Base-by-base conservation (phyloP, 23 tunicate species). In the Oikopleura vanhoeffeni region DNA sequence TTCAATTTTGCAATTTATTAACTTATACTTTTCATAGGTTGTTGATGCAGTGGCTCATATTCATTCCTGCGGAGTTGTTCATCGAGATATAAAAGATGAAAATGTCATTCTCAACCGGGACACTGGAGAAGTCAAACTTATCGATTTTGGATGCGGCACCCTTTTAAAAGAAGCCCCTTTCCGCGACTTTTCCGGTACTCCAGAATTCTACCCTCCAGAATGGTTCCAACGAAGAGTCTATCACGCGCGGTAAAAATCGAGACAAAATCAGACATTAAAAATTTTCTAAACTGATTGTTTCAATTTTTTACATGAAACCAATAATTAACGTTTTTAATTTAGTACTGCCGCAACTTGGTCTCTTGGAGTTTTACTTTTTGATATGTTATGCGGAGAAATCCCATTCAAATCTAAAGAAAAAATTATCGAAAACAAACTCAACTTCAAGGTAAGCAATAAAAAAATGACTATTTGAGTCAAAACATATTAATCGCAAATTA, bases 141-240 rank as follows among this genome's bases (percentile, higher is more conserved):
- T 91, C 41, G 97, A 91, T 76, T 91, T 91, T 67, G 97, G 97
- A 4, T 91, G 97, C 42, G 97, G 97, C 27, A 91, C 97, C 30
- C 57, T 88, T 32, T 79, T 91, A 8, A 88, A 88, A 84, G 97
- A 91, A 35, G 41, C 75, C 35, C 41, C 83, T 28, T 91, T 88
- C 86, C 87, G 76, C 0, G 97, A 91, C 67, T 91, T 91, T 40
- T 87, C 91, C 67, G 97, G 97, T 8, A 91, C 97, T 1, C 97
- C 97, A 0, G 97, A 91, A 83, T 91, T 91, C 84, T 91, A 91
- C 82, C 97, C 97, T 0, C 97, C 97, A 1, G 97, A 91, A 71
- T 91, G 97, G 97, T 91, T 91, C 58, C 83, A 84, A 2, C 35
- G 34, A 3, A 71, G 32, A 71, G 27, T 13, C 79, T 71, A 71